phyloP scores from a whole-genome alignment of 2,888 invertebrate species.

The Ophion ventricosus region DNA sequence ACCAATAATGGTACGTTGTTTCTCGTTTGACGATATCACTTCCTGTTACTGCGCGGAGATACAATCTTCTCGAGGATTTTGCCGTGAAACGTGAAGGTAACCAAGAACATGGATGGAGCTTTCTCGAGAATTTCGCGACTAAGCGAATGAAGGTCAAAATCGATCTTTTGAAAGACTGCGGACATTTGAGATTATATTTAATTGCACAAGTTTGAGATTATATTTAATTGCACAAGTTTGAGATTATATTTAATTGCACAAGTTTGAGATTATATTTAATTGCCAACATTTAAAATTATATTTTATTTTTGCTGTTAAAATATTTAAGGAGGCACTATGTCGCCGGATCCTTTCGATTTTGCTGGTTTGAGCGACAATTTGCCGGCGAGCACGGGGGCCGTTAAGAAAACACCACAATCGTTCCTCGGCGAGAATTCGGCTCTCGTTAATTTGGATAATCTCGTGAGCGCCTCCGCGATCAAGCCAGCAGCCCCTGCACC shows the following conservation, averaged over 20 bases:
- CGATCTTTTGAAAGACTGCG: no score
- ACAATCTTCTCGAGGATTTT: no score
- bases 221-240: not conserved
- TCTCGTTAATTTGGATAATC: constrained; percentile 98
- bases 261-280: not conserved
- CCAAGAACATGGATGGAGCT: no score
- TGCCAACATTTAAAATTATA: no score
- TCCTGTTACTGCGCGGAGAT: no score
- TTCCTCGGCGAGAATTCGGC: constrained; percentile 99
- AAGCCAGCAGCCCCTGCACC: constrained; percentile 82
- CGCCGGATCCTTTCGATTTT: constrained; percentile 90
- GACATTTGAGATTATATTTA: no score
- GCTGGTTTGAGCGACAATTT: constrained; percentile 85
- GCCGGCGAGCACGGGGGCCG: constrained; percentile 85
- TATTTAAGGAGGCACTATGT: constrained; percentile 79
- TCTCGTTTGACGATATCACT: not conserved
- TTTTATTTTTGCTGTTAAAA: not conserved
- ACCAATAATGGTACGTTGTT: constrained; percentile 78
- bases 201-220: no score
- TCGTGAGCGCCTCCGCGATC: constrained; percentile 87
- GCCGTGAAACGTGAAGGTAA: no score
- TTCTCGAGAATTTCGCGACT: no score
- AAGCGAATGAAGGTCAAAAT: no score
- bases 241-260: not conserved
- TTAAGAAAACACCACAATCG: constrained; percentile 96